Percentiles rank a stretch among this genome's conserved stretches.
Evolutionary conservation across 37 sponge, comb jelly and placozoan species (phyloP).

Genomic region (Agelas oroides): DNA sequence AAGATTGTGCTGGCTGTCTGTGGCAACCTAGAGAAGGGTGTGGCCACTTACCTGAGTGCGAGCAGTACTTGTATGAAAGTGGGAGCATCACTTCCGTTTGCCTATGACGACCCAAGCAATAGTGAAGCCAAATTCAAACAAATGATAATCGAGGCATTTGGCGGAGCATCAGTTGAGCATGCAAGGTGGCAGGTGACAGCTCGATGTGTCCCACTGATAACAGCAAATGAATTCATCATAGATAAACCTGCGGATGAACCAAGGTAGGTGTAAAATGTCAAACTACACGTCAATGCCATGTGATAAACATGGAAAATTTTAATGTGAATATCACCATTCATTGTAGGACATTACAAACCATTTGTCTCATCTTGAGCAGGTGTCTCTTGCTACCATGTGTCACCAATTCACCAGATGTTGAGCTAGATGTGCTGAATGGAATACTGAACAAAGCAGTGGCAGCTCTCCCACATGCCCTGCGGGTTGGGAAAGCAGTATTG

Average conservation of each 20-base stretch:
- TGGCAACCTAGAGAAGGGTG: conserved; percentile 14
- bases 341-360: too few species aligned
- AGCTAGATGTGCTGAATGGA: not conserved
- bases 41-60: not conserved
- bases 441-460: conserved; percentile 8
- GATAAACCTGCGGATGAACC: not conserved
- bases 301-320: too few species aligned
- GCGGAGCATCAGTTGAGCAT: conserved; percentile 6
- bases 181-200: not conserved
- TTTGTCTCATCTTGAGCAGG: not conserved
- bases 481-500: not conserved
- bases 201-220: not conserved
- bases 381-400: conserved; percentile 20
- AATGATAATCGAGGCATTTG: conserved; percentile 26
- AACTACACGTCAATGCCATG: too few species aligned
- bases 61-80: not conserved
- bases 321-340: too few species aligned
- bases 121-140: conserved; percentile 15
- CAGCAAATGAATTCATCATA: not conserved
- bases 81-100: conserved; percentile 15
- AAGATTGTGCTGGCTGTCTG: conserved; percentile 21
- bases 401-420: not conserved
- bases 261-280: not conserved
- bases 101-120: conserved; percentile 36
- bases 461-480: conserved; percentile 3